Evolutionary conservation across 2,888 invertebrate genomes (phyloP), one percentile per base, ranked within the genome.

Genomic region (Chymomyza fuscimana): DNA sequence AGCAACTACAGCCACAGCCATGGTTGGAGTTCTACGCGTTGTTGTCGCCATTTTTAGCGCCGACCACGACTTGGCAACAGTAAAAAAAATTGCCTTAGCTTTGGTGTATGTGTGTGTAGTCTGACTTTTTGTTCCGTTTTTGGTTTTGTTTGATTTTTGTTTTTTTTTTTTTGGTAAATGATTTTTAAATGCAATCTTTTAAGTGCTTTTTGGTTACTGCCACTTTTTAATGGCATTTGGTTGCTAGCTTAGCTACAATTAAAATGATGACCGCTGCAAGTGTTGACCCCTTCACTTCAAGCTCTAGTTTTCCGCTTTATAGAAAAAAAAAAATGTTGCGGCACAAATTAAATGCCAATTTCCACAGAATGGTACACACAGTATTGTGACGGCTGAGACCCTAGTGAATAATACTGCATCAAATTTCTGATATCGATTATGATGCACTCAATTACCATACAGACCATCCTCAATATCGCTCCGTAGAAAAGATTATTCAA

Each of bases 151-250:
- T 65, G 19, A 69, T 32, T 65, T 56, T 65, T 63, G 25, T 16
- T 5, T 52, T 67, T 32, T 32, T 32, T 32, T 32, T 32, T 32
- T 63, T 65, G 36, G 29, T 63, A 73, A 74, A 64, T 73, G 79
- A 71, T 79, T 79, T 79, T 79, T 79, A 79, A 79, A 79, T 82
- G 80, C 80, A 80, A 80, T 80, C 82, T 80, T 80, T 80, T 82
- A 80, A 80, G 82, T 80, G 80, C 80, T 82, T 80, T 80, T 82
- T 78, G 78, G 82, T 82, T 73, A 73, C 61, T 79, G 78, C 78
- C 79, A 79, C 79, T 81, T 69, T 32, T 81, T 80, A 80, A 80
- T 78, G 67, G 81, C 76, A 76, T 62, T 80, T 76, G 78, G 79
- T 54, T 51, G 51, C n/a, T n/a, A 7, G 54, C 69, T 73, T 71